Percentiles rank a stretch among this genome's conserved stretches.
Conservation (phyloP, 2,888 invertebrate genomes). For the Callinectes sapidus region DNA sequence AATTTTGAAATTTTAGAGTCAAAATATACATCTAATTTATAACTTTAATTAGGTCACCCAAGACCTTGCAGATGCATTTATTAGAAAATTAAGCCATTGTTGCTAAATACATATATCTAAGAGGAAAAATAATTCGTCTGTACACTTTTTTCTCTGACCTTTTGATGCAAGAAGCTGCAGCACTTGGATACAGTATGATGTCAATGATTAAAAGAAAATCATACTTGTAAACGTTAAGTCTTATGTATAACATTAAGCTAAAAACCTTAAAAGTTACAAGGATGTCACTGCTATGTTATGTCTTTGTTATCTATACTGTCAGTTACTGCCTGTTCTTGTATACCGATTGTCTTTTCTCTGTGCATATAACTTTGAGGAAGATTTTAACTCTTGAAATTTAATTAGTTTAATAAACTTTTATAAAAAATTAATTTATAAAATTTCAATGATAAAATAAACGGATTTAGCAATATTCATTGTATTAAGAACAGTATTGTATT, state of each 20-base stretch:
- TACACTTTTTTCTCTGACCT: slow-evolving; percentile 25
- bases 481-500: not conserved
- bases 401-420: not conserved
- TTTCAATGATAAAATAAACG: not conserved
- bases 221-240: not conserved
- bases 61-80: not conserved
- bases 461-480: not conserved
- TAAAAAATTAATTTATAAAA: not conserved
- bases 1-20: not conserved
- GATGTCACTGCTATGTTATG: not conserved
- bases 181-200: slow-evolving; percentile 19
- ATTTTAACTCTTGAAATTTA: not conserved
- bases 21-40: not conserved
- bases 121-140: not conserved
- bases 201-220: not conserved
- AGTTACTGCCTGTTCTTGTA: not conserved
- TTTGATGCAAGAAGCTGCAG: not conserved
- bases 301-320: not conserved
- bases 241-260: not conserved
- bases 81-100: not conserved
- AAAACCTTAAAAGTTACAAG: not conserved
- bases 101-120: not conserved
- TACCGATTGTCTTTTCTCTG: not conserved
- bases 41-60: not conserved
- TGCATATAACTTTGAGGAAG: not conserved